Percentiles rank a stretch among this genome's conserved stretches.
Conservation (phyloP, 2,113 vertebrate species). For the Oplegnathus fasciatus region DNA sequence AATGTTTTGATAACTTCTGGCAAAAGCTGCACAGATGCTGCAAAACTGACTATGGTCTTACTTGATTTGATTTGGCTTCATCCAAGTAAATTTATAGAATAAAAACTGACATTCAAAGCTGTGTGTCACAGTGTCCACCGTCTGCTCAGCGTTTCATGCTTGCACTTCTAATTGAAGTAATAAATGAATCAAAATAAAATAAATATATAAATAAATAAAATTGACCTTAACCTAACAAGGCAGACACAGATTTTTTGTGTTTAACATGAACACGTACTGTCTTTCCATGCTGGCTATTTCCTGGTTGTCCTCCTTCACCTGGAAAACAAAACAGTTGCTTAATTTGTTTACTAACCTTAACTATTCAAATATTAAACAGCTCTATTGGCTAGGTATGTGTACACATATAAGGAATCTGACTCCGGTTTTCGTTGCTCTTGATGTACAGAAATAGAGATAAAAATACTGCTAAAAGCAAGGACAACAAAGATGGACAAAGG, state of each 20-base stretch:
- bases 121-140: background rate
- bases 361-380: background rate
- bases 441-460: too few relatives aligned
- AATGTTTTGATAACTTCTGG: background rate
- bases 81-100: background rate
- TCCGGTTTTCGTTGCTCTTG: too few relatives aligned
- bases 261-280: slow-evolving; percentile 82
- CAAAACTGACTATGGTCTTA: background rate
- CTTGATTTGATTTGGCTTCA: background rate
- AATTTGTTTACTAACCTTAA: background rate
- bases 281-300: slow-evolving; percentile 97
- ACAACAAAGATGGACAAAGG: too few relatives aligned
- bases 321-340: slow-evolving; percentile 34
- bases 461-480: too few relatives aligned
- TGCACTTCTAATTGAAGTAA: background rate
- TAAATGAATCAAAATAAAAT: background rate
- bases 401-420: too few relatives aligned
- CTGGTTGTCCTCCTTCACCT: slow-evolving; percentile 98
- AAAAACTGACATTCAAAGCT: background rate
- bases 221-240: background rate
- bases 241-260: background rate
- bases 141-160: background rate
- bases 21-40: background rate
- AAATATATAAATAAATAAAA: background rate
- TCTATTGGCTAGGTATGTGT: too few relatives aligned